These are phyloP conservation scores for Hydropsyche tenuis DNA, from an alignment of 1,140 invertebrate species.

Conservation along the genomic window DNA sequence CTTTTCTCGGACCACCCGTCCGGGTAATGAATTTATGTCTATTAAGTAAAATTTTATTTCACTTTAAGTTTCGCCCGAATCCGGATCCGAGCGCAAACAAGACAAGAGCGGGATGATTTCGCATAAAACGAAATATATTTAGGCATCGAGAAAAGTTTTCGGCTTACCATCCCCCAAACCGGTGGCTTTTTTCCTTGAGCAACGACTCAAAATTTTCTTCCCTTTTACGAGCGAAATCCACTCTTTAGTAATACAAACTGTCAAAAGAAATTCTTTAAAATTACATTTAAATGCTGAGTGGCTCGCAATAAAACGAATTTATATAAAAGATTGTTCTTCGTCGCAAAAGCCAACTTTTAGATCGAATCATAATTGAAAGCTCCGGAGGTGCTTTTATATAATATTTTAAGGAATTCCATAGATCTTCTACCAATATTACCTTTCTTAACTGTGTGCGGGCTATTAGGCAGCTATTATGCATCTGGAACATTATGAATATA, in stretches of 20 bases:
- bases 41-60: constrained; percentile 47
- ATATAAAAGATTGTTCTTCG: constrained; percentile 28
- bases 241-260: too few relatives aligned
- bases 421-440: too few relatives aligned
- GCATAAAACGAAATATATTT: constrained; percentile 11
- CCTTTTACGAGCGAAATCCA: not conserved
- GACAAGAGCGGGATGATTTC: constrained; percentile 21
- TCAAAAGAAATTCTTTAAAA: too few relatives aligned
- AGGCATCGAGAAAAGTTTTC: not conserved
- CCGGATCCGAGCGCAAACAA: constrained; percentile 16
- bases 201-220: constrained; percentile 9
- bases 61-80: constrained; percentile 36
- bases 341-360: not conserved
- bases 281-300: too few relatives aligned
- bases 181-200: not conserved
- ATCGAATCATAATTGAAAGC: constrained; percentile 2
- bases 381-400: constrained; percentile 11
- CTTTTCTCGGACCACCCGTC: constrained; percentile 17
- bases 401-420: not conserved
- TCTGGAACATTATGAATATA: constrained; percentile 40
- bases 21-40: constrained; percentile 45
- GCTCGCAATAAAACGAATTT: constrained; percentile 13
- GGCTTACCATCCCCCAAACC: not conserved
- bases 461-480: constrained; percentile 14
- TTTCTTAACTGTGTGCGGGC: too few relatives aligned